Evolutionary conservation across 2,888 invertebrate species (phyloP).

Genomic region (Amiota communis): DNA sequence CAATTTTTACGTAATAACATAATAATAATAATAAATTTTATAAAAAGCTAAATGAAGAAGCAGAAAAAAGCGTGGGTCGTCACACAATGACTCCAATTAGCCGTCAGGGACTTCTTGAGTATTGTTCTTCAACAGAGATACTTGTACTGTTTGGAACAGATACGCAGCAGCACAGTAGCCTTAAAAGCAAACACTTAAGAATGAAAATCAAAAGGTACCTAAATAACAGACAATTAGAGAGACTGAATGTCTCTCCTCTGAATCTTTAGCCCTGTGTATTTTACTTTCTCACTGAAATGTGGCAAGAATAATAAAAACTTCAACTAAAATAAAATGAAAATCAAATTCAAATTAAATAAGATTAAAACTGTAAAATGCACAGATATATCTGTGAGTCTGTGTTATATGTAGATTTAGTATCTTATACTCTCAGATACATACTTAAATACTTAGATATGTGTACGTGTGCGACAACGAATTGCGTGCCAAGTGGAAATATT

Average conservation of each 20-base stretch:
- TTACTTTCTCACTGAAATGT: neutral
- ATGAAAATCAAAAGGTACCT: neutral
- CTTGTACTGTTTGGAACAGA: neutral
- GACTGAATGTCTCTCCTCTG: too few relatives aligned
- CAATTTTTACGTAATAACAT: neutral
- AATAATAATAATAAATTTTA: neutral
- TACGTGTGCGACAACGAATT: slow-evolving; percentile 46
- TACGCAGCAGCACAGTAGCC: neutral
- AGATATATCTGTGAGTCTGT: slow-evolving; percentile 19
- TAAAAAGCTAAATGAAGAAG: neutral
- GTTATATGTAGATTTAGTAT: neutral
- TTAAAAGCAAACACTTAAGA: slow-evolving; percentile 15
- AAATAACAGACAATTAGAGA: slow-evolving; percentile 17
- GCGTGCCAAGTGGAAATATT: slow-evolving; percentile 67
- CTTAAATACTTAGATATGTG: slow-evolving; percentile 32
- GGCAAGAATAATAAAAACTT: slow-evolving; percentile 20
- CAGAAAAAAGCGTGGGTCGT: neutral
- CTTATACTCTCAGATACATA: neutral
- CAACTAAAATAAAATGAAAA: slow-evolving; percentile 16
- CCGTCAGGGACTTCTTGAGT: neutral
- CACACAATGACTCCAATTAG: neutral
- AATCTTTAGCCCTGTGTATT: too few relatives aligned
- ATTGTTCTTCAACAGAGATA: neutral
- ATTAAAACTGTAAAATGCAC: slow-evolving; percentile 59
- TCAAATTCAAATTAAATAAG: slow-evolving; percentile 38